Evolutionary conservation across 2,888 invertebrate species (phyloP).

Genomic region (Acrobasis suavella): DNA sequence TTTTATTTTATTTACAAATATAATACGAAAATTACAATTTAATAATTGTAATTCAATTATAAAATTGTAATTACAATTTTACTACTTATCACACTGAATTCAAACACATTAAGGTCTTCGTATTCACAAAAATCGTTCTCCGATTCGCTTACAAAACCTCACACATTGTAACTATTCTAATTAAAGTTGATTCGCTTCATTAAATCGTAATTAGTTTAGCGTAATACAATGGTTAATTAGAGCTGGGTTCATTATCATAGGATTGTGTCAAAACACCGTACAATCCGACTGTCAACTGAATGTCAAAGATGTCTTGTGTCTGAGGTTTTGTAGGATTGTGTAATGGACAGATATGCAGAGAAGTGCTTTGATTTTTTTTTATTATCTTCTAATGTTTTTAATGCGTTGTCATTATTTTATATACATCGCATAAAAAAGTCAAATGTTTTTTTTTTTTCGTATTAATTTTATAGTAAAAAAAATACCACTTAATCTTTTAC

Average conservation of each 20-base stretch:
- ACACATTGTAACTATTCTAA: conserved; percentile 15
- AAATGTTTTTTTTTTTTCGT: no score
- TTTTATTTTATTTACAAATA: no score
- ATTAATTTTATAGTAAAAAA: no score
- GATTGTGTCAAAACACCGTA: conserved; percentile 69
- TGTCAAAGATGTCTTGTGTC: conserved; percentile 63
- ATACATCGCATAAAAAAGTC: no score
- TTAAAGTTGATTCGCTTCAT: conserved; percentile 35
- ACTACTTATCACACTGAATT: no score
- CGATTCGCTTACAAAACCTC: conserved; percentile 16
- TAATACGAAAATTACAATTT: no score
- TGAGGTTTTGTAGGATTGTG: conserved; percentile 25
- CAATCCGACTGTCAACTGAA: conserved; percentile 63
- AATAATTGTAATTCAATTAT: no score
- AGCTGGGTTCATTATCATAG: conserved; percentile 64
- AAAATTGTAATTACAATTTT: no score
- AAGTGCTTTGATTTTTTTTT: conserved; percentile 1
- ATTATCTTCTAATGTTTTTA: neutral
- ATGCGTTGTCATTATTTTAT: no score
- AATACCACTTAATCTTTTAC: no score
- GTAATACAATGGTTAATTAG: conserved; percentile 71
- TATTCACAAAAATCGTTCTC: conserved; percentile 1
- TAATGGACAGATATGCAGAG: conserved; percentile 5
- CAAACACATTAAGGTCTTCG: no score
- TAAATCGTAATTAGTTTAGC: conserved; percentile 62